Conservation (phyloP, 2,113 vertebrate species). For the Calyptomena viridis region DNA sequence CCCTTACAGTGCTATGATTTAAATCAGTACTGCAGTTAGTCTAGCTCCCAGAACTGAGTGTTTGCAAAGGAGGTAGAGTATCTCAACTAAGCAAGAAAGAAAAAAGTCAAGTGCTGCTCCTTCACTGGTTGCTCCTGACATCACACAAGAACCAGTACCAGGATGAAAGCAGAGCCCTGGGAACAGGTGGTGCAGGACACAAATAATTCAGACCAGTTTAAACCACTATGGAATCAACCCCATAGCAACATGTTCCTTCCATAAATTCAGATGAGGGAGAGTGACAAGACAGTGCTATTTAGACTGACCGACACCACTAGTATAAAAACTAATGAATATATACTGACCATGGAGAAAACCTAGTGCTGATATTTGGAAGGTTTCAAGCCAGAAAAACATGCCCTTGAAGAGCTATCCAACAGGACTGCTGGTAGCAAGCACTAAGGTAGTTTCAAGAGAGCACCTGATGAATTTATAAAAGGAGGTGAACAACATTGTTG, state of each 20-base stretch:
- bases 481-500: neutral
- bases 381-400: neutral
- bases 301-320: neutral
- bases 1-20: neutral
- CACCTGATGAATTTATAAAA: neutral
- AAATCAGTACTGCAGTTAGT: neutral
- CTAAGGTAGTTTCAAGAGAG: neutral
- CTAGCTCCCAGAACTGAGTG: too few species aligned
- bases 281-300: neutral
- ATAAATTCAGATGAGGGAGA: neutral
- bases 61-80: neutral
- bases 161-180: fast-evolving
- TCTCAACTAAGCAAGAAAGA: neutral
- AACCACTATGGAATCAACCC: neutral
- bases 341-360: neutral
- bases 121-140: neutral
- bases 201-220: neutral
- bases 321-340: neutral
- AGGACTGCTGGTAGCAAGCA: neutral
- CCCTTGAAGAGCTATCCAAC: neutral
- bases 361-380: neutral
- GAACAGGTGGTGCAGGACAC: neutral
- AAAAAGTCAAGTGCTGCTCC: neutral
- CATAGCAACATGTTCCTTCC: neutral
- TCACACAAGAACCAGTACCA: neutral